A percentile compares a stretch with the other conserved stretches of the same genome.
Evolutionary conservation across 2,113 vertebrate species (phyloP).

Genomic region (Tenrec ecaudatus): DNA sequence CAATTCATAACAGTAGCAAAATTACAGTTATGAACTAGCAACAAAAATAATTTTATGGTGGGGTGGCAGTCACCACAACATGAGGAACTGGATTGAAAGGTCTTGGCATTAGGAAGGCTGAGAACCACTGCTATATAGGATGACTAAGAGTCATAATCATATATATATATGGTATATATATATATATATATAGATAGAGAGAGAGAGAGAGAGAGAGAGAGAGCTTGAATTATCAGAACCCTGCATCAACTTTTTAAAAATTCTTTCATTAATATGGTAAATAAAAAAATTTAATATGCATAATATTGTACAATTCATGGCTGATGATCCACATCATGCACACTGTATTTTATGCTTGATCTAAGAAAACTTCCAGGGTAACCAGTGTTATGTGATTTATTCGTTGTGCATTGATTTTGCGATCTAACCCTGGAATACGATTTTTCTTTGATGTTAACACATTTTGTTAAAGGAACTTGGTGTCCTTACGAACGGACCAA

Average conservation of each 20-base stretch:
- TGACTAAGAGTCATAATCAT: no score
- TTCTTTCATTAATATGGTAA: not conserved
- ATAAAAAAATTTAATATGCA: not conserved
- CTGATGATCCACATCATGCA: not conserved
- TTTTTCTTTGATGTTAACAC: not conserved
- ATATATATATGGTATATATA: no score
- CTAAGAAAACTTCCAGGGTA: not conserved
- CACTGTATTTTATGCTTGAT: not conserved
- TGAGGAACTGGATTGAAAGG: no score
- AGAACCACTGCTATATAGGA: no score
- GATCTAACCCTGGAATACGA: not conserved
- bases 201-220: no score
- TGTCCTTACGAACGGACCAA: not conserved
- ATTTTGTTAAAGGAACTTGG: not conserved
- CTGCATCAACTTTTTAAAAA: not conserved
- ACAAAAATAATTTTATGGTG: no score
- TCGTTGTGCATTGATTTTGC: not conserved
- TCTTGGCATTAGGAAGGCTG: no score
- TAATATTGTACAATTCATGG: not conserved
- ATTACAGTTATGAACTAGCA: no score
- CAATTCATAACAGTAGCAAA: no score
- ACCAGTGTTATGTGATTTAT: not conserved
- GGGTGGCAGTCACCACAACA: no score
- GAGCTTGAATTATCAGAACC: not conserved
- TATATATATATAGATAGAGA: no score